Conservation (phyloP, 2,113 vertebrate species). For the Seriola aureovittata region DNA sequence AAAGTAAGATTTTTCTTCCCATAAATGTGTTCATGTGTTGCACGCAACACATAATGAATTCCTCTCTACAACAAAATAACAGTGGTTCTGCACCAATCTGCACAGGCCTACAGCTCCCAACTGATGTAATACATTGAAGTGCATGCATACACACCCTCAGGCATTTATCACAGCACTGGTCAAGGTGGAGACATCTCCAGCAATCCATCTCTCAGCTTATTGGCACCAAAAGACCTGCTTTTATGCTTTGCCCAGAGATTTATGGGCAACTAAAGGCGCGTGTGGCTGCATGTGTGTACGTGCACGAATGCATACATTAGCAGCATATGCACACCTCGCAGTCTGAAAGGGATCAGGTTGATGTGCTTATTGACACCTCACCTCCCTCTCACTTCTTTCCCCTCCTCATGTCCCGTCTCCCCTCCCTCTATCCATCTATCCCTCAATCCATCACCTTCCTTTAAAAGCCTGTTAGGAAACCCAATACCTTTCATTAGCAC, state of each 20-base stretch:
- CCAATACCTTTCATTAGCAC: conserved; percentile 83
- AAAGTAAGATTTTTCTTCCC: conserved; percentile 9
- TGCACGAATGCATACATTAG: conserved; percentile 67
- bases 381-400: conserved; percentile 60
- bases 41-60: conserved; percentile 51
- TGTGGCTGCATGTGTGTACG: conserved; percentile 28
- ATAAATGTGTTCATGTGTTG: conserved; percentile 39
- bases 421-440: conserved; percentile 66
- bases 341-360: conserved; percentile 68
- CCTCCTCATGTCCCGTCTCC: conserved; percentile 45
- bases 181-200: conserved; percentile 75
- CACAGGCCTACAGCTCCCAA: conserved; percentile 41
- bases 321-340: conserved; percentile 52
- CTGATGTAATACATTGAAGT: conserved; percentile 72
- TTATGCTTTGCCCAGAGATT: conserved; percentile 77
- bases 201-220: conserved; percentile 77
- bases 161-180: conserved; percentile 76
- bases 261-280: conserved; percentile 58
- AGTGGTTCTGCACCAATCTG: conserved; percentile 54
- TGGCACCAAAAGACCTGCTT: conserved; percentile 79
- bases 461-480: conserved; percentile 85
- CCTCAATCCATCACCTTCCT: conserved; percentile 79
- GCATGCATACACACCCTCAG: conserved; percentile 54
- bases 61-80: conserved; percentile 44
- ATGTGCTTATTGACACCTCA: conserved; percentile 80